These are phyloP conservation scores for Ptiloglossa arizonensis DNA, from an alignment of 1,140 invertebrate species.

Conservation along the genomic window DNA sequence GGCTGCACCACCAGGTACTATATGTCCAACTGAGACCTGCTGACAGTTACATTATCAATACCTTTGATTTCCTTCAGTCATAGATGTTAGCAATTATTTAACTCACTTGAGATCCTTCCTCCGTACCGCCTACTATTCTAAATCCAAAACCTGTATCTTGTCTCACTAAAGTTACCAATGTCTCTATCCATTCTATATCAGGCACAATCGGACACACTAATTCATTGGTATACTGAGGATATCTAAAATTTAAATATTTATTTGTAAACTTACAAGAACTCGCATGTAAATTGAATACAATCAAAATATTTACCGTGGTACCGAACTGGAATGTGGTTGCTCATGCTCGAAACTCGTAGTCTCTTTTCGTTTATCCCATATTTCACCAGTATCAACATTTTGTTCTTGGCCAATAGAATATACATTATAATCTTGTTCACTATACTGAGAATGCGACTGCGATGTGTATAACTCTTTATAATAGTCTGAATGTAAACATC, in stretches of 20 bases:
- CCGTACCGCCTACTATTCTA: conserved; percentile 98
- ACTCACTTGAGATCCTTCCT: conserved; percentile 96
- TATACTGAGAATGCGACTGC: conserved; percentile 74
- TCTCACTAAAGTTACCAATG: conserved; percentile 89
- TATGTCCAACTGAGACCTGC: conserved; percentile 95
- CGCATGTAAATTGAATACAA: not conserved
- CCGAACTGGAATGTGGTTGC: conserved; percentile 83
- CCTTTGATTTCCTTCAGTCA: conserved; percentile 13
- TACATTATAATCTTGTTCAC: conserved; percentile 74
- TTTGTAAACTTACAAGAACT: not conserved
- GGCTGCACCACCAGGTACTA: conserved; percentile 95
- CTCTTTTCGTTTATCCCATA: conserved; percentile 84
- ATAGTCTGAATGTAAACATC: conserved; percentile 74
- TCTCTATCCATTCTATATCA: conserved; percentile 86
- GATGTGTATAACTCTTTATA: conserved; percentile 77
- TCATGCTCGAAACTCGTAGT: conserved; percentile 87
- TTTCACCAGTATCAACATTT: conserved; percentile 80
- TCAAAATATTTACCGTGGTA: conserved; percentile 76
- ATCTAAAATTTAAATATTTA: conserved; percentile 66
- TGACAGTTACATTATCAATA: conserved; percentile 66
- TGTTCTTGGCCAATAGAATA: conserved; percentile 79
- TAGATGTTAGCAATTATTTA: conserved; percentile 12
- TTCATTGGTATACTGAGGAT: conserved; percentile 76
- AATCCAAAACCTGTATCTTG: conserved; percentile 97
- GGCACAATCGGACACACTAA: conserved; percentile 79